These are phyloP conservation scores for Agrilus planipennis DNA, from an alignment of 1,140 invertebrate genomes.

Conservation along the genomic window DNA sequence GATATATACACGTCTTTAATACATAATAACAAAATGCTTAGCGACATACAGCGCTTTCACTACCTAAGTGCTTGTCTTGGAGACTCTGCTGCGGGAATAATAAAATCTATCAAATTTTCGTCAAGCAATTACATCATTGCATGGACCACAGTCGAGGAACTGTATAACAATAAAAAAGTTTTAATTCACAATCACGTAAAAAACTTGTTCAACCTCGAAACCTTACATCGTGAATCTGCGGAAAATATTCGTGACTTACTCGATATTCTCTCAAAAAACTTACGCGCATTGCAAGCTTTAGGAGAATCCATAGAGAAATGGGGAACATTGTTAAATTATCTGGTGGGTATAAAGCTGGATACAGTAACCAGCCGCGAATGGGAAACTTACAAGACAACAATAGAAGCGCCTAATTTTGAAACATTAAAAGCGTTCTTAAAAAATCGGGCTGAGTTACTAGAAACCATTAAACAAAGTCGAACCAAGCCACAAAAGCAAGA, in stretches of 20 bases:
- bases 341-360: neutral
- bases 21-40: neutral
- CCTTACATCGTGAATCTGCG: neutral
- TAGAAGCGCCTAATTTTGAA: neutral
- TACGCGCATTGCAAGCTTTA: neutral
- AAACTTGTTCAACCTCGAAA: neutral
- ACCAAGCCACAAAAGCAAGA: neutral
- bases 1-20: conserved; percentile 1
- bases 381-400: neutral
- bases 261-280: neutral
- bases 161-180: neutral
- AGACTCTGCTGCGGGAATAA: neutral
- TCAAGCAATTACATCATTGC: neutral
- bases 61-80: neutral
- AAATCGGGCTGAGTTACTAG: neutral
- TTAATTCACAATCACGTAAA: conserved; percentile 4
- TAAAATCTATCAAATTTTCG: neutral
- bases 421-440: neutral
- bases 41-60: neutral
- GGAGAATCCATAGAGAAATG: neutral
- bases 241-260: neutral
- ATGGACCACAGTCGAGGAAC: neutral
- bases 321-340: conserved; percentile 1
- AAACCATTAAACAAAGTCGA: neutral
- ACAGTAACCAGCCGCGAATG: conserved; percentile 1